A percentile compares a stretch with the other conserved stretches of the same genome.
These are phyloP conservation scores for Latrodectus geometricus DNA, from an alignment of 1,140 invertebrate genomes.

Conservation along the genomic window DNA sequence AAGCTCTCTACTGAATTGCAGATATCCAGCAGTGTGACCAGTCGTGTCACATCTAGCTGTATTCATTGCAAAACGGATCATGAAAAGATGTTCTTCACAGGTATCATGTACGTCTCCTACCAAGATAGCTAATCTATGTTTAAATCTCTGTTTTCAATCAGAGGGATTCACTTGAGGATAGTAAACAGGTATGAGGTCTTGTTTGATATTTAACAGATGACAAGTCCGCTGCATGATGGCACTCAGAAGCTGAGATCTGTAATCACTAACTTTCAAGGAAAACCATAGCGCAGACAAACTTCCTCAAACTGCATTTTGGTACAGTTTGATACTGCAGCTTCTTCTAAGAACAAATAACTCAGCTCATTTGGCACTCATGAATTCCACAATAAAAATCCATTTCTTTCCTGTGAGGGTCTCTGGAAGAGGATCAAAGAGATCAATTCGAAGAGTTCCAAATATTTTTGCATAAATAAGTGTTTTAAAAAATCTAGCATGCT, in stretches of 20 bases:
- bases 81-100: conserved; percentile 1
- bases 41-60: too few relatives aligned
- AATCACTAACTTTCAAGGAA: not conserved
- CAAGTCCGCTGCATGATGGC: not conserved
- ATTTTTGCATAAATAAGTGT: not conserved
- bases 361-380: conserved; percentile 7
- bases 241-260: conserved; percentile 9
- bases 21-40: not conserved
- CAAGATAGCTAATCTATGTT: not conserved
- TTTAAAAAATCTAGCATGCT: conserved; percentile 1
- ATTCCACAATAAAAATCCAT: conserved; percentile 1
- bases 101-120: not conserved
- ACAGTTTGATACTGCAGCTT: not conserved
- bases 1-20: not conserved
- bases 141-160: not conserved
- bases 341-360: conserved; percentile 13
- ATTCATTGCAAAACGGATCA: not conserved
- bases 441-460: not conserved
- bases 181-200: conserved; percentile 2
- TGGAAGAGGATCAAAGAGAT: not conserved
- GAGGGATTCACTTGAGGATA: conserved; percentile 19
- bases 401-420: not conserved
- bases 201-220: not conserved
- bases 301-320: conserved; percentile 18
- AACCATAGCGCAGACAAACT: conserved; percentile 15